Evolutionary conservation across 2,888 invertebrate genomes (phyloP), one percentile per base, ranked within the genome.

Genomic region (Drosophila parthenogenetica): DNA sequence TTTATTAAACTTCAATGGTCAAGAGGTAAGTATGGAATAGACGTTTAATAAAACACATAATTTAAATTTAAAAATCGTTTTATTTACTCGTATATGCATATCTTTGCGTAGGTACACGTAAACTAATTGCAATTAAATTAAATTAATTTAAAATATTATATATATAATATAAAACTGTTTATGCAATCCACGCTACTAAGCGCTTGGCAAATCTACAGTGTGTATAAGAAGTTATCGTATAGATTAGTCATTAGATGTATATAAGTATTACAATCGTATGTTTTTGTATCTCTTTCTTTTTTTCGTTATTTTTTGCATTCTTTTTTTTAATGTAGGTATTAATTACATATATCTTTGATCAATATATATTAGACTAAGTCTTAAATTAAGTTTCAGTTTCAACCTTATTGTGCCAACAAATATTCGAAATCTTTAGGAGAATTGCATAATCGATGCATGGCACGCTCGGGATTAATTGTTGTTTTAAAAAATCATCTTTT

Each of bases 351-450:
- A 87, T 87, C 87, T 87, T 87, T 87, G 87, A 77, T 83, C 87
- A 69, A 79, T 79, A 86, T 70, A 69, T 49, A 69, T 61, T 79
- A 79, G 72, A 62, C 79, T 81, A 85, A 62, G 42, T 57, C 79
- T 83, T 83, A 81, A 51, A 39, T 46, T 77, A 69, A 65, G 46
- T 68, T 74, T 78, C 78, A 78, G 77, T 75, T 72, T 79, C 58
- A 53, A 68, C 49, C 72, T 66, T 60, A 76, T 53, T 69, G 87
- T 83, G 87, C 87, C 83, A 81, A 81, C 72, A 74, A 81, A 73
- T 81, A 73, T 72, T 84, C 70, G 81, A 87, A 86, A 82, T 86
- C 79, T 86, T 82, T 82, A 73, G 83, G 81, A 83, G 76, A 82
- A 73, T 82, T 83, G 86, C 82, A 86, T 86, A 66, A 67, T 67